These are phyloP conservation scores for Channa argus DNA, from an alignment of 2,113 vertebrate genomes.

Conservation along the genomic window DNA sequence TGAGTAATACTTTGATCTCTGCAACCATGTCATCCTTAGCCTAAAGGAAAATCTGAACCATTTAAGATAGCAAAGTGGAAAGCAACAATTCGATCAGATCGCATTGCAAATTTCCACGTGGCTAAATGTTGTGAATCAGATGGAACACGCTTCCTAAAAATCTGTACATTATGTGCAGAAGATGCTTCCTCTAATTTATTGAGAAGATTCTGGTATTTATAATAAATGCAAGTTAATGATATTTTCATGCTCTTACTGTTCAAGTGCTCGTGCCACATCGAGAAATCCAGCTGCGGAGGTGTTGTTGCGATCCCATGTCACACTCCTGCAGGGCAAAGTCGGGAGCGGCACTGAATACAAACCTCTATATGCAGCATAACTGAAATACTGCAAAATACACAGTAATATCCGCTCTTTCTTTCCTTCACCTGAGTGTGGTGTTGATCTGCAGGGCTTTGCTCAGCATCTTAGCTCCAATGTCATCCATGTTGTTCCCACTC, in stretches of 20 bases:
- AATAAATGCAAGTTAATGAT: neutral
- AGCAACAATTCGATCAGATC: conserved; percentile 53
- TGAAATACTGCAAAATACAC: neutral
- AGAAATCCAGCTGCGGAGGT: conserved; percentile 89
- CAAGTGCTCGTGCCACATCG: conserved; percentile 89
- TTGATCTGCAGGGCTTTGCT: conserved; percentile 89
- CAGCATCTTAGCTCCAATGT: conserved; percentile 92
- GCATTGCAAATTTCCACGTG: conserved; percentile 29
- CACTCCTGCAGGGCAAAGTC: conserved; percentile 82
- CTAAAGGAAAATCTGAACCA: conserved; percentile 55
- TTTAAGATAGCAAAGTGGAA: conserved; percentile 62
- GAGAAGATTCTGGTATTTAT: neutral
- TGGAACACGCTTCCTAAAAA: neutral
- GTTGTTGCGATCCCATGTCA: conserved; percentile 91
- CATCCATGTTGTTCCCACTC: conserved; percentile 90
- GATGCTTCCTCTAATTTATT: conserved; percentile 3
- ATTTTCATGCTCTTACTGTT: conserved; percentile 84
- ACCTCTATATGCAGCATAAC: conserved; percentile 9
- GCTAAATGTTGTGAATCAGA: conserved; percentile 23
- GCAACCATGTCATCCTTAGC: conserved; percentile 59
- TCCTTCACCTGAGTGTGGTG: conserved; percentile 75
- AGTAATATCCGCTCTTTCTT: neutral
- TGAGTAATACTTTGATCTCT: conserved; percentile 70
- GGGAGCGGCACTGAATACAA: conserved; percentile 24
- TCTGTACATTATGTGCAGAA: neutral